Evolutionary conservation across 2,888 invertebrate species (phyloP).

Genomic region (Megaustenia siamemsis): DNA sequence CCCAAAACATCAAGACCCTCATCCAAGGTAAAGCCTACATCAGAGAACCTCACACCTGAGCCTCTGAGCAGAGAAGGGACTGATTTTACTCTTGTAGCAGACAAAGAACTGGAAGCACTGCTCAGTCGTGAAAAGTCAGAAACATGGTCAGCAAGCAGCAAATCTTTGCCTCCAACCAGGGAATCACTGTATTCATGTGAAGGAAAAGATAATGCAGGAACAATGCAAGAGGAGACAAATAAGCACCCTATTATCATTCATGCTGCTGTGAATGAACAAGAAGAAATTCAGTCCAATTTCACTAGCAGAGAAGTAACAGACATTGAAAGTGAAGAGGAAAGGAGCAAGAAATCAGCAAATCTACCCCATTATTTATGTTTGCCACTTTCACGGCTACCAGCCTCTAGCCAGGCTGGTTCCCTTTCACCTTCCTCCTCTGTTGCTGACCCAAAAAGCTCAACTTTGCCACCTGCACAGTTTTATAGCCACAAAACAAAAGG

Average conservation of each 20-base stretch:
- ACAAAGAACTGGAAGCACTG: constrained; percentile 71
- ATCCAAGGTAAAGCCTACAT: constrained; percentile 12
- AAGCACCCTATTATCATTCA: neutral
- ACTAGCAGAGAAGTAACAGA: neutral
- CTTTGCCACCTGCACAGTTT: constrained; percentile 11
- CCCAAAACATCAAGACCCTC: constrained; percentile 37
- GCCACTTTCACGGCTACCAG: constrained; percentile 9
- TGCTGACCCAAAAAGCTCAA: constrained; percentile 39
- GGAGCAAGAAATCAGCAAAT: neutral
- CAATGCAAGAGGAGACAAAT: neutral
- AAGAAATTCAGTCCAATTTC: neutral
- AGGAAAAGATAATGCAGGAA: constrained; percentile 1
- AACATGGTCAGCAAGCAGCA: constrained; percentile 38
- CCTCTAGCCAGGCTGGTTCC: constrained; percentile 1
- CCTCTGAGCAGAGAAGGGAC: constrained; percentile 62
- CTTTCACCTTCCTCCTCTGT: constrained; percentile 31
- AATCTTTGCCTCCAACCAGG: constrained; percentile 52
- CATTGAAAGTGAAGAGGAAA: neutral
- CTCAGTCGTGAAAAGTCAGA: constrained; percentile 58
- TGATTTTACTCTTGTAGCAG: constrained; percentile 69
- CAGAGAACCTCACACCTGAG: constrained; percentile 59
- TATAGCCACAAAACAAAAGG: constrained; percentile 54
- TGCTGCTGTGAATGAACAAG: neutral
- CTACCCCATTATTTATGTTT: constrained; percentile 25
- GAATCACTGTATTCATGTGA: constrained; percentile 22